A percentile compares a stretch with the other conserved stretches of the same genome.
Evolutionary conservation across 2,888 invertebrate species (phyloP).

Genomic region (Serrognathus titanus): DNA sequence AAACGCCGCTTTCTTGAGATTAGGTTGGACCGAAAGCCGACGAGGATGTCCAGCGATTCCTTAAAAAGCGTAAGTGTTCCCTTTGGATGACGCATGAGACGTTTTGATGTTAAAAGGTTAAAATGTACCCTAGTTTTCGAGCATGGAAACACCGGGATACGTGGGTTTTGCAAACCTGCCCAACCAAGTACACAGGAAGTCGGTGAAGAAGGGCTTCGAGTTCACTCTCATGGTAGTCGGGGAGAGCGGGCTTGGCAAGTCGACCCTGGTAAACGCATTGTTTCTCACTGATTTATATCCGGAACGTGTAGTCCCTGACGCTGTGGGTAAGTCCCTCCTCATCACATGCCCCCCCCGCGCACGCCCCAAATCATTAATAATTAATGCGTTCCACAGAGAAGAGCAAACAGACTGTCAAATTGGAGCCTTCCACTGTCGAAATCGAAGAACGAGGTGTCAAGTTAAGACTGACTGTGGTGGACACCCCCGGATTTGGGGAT

Average conservation of each 20-base stretch:
- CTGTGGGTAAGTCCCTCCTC: slow-evolving; percentile 62
- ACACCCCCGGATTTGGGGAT: slow-evolving; percentile 95
- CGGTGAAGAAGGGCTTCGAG: slow-evolving; percentile 96
- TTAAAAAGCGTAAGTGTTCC: slow-evolving; percentile 54
- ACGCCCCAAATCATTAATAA: background rate
- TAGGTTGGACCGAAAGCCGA: background rate
- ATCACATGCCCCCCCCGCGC: too few relatives aligned
- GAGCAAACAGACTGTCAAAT: slow-evolving; percentile 86
- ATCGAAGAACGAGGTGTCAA: slow-evolving; percentile 96
- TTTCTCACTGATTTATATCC: slow-evolving; percentile 94
- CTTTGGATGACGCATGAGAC: slow-evolving; percentile 6
- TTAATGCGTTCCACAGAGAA: slow-evolving; percentile 63
- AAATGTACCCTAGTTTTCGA: slow-evolving; percentile 65
- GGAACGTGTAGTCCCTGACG: slow-evolving; percentile 84
- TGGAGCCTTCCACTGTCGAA: slow-evolving; percentile 94
- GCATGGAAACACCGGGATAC: slow-evolving; percentile 83
- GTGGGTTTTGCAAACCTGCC: slow-evolving; percentile 93
- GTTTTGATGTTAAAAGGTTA: slow-evolving; percentile 3
- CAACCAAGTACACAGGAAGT: slow-evolving; percentile 95
- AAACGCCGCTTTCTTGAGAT: background rate
- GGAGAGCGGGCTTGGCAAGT: slow-evolving; percentile 89
- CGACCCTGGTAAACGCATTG: slow-evolving; percentile 90
- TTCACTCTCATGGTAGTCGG: slow-evolving; percentile 92
- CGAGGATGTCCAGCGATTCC: slow-evolving; percentile 56
- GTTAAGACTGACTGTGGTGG: slow-evolving; percentile 86